Base-by-base conservation (phyloP, 2,888 invertebrate genomes). In the Dolichomitus sp. region DNA sequence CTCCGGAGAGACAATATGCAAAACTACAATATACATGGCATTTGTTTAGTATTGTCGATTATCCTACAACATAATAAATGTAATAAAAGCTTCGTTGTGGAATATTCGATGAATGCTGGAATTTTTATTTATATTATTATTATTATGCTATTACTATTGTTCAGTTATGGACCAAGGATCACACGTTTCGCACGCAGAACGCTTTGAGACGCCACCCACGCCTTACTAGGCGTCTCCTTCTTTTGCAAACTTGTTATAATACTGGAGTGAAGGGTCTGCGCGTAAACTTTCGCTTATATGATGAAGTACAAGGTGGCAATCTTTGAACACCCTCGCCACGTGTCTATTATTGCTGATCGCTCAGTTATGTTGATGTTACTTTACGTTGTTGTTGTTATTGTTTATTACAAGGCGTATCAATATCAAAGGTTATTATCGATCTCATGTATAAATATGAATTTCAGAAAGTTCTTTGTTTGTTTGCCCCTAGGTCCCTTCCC, bases 191-290 rank as follows among this genome's bases (percentile, higher is more conserved):
- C 50, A 59, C 59, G 42, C 27, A 45, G 4, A 40, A 45, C 57
- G 17, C 40, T 23, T 27, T 19, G 61, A 50, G 23, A 11, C 72
- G 66, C 30, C 2, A 72, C 61, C 72, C 73, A 73, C 69, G 59
- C 76, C 73, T 76, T 73, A 77, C 81, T 76, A 82, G 81, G 79
- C 76, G 76, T 45, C 14, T 54, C 63, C 30, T 63, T 52, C 52
- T 2, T 23, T 52, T 11, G 23, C 19, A n/a, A 33, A 42, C 69
- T 69, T 30, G 65, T 30, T 27, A 23, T 57, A n/a, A 19, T 37
- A 63, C 40, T 11, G 33, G 54, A 65, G 66, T 69, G 61, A 63
- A 74, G 68, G 80, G 33, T 80, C 70, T 11, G 30, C 63, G 14
- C 52, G n/a, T 37, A 42, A n/a, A 70, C 19, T 69, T 37, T 33